These are phyloP conservation scores for Zaprionus africanus DNA, from an alignment of 1,140 invertebrate species.

Conservation along the genomic window DNA sequence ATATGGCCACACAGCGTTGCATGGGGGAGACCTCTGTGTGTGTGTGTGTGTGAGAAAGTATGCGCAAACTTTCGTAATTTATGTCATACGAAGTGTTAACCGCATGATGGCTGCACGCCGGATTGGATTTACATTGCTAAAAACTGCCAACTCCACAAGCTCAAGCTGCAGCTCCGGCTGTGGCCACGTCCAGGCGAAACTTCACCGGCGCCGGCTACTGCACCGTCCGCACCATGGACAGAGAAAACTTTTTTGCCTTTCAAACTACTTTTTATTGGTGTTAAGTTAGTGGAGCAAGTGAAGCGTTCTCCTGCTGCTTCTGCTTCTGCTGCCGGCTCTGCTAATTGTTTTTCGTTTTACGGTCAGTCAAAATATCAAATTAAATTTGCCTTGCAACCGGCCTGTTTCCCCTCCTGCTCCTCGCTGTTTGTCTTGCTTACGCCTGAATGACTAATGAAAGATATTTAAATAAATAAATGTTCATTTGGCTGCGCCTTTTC, in stretches of 20 bases:
- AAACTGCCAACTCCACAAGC: slow-evolving; percentile 43
- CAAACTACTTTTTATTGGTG: slow-evolving; percentile 71
- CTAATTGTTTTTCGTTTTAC: slow-evolving; percentile 77
- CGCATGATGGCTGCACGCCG: slow-evolving; percentile 82
- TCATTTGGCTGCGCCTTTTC: slow-evolving; percentile 74
- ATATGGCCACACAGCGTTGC: slow-evolving; percentile 69
- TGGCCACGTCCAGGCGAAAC: slow-evolving; percentile 51
- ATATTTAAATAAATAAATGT: slow-evolving; percentile 79
- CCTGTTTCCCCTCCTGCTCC: too few relatives aligned
- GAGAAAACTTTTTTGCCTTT: slow-evolving; percentile 42
- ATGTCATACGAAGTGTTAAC: slow-evolving; percentile 83
- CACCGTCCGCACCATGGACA: slow-evolving; percentile 2
- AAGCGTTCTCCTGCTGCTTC: slow-evolving; percentile 26
- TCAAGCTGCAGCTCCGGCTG: not conserved
- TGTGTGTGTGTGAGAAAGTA: slow-evolving; percentile 76
- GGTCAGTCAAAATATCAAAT: slow-evolving; percentile 66
- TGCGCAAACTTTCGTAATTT: slow-evolving; percentile 82
- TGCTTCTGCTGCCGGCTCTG: slow-evolving; percentile 22
- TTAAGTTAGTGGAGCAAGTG: slow-evolving; percentile 44
- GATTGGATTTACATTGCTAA: slow-evolving; percentile 81
- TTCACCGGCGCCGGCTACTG: slow-evolving; percentile 51
- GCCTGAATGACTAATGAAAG: slow-evolving; percentile 67
- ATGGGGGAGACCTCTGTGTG: slow-evolving; percentile 19
- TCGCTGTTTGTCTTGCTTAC: slow-evolving; percentile 31
- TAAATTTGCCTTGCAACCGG: slow-evolving; percentile 40